Evolutionary conservation across 2,113 vertebrate genomes (phyloP).

Genomic region (Tachuris rubrigastra): DNA sequence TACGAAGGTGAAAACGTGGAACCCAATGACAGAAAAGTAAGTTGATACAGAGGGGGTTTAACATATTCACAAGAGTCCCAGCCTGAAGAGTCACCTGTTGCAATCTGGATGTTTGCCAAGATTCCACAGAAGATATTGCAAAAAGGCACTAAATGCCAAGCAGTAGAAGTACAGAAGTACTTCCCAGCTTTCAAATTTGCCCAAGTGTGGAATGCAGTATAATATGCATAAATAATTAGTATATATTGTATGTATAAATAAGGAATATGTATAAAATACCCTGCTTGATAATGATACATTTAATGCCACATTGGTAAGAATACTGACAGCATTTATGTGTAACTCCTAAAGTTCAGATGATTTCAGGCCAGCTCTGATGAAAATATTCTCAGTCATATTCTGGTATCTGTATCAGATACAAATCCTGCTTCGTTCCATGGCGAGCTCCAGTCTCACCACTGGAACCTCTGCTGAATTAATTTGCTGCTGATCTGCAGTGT

Average conservation of each 20-base stretch:
- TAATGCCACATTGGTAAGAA: not conserved
- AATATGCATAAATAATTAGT: not conserved
- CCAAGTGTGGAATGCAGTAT: not conserved
- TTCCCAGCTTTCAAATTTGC: not conserved
- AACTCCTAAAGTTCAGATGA: not conserved
- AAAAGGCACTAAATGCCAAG: not conserved
- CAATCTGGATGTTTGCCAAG: not conserved
- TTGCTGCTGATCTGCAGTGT: not conserved
- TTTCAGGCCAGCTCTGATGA: not conserved
- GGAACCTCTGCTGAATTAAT: not conserved
- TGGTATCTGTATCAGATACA: not conserved
- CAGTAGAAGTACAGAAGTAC: not conserved
- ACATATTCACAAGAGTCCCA: not conserved
- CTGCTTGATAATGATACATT: not conserved
- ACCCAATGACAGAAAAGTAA: conserved; percentile 92
- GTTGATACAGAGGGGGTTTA: not conserved
- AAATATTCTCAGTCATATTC: not conserved
- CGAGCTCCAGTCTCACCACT: not conserved
- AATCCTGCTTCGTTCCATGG: not conserved
- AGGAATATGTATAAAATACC: not conserved
- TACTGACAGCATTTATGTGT: not conserved
- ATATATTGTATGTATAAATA: not conserved
- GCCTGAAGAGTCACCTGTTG: not conserved
- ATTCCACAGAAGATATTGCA: not conserved
- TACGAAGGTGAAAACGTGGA: conserved; percentile 78